Conservation (phyloP, 1,140 invertebrate species). For the Trialeurodes vaporariorum region DNA sequence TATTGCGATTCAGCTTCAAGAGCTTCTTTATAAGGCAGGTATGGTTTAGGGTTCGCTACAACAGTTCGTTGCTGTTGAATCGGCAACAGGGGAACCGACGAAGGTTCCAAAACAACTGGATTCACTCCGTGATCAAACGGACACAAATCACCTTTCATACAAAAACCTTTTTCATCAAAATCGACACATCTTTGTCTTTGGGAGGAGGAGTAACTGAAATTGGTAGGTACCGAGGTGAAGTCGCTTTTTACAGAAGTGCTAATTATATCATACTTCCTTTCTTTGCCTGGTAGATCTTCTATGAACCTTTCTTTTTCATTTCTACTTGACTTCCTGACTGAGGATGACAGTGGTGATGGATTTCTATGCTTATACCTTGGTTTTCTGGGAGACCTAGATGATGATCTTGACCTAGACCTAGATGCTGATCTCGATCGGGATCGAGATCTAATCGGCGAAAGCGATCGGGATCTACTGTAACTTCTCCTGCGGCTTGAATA, state of each 20-base stretch:
- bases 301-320: background rate
- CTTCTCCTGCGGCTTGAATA: background rate
- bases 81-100: constrained; percentile 11
- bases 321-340: background rate
- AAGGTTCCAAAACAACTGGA: constrained; percentile 66
- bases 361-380: constrained; percentile 3
- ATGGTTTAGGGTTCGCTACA: constrained; percentile 31
- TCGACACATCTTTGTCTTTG: constrained; percentile 23
- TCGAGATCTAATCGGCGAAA: constrained; percentile 4
- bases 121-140: constrained; percentile 90
- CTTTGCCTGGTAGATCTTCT: background rate
- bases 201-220: background rate
- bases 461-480: background rate
- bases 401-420: constrained; percentile 3
- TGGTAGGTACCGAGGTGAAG: background rate
- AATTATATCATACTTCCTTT: too few species aligned
- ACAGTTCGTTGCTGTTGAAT: constrained; percentile 32
- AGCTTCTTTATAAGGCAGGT: constrained; percentile 7
- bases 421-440: constrained; percentile 8
- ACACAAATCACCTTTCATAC: constrained; percentile 88
- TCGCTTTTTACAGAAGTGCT: background rate
- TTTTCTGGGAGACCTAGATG: background rate
- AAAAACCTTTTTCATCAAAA: constrained; percentile 75
- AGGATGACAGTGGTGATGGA: background rate
- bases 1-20: constrained; percentile 6